Evolutionary conservation across 2,113 vertebrate species (phyloP).

Genomic region (Pygoscelis antarcticus): DNA sequence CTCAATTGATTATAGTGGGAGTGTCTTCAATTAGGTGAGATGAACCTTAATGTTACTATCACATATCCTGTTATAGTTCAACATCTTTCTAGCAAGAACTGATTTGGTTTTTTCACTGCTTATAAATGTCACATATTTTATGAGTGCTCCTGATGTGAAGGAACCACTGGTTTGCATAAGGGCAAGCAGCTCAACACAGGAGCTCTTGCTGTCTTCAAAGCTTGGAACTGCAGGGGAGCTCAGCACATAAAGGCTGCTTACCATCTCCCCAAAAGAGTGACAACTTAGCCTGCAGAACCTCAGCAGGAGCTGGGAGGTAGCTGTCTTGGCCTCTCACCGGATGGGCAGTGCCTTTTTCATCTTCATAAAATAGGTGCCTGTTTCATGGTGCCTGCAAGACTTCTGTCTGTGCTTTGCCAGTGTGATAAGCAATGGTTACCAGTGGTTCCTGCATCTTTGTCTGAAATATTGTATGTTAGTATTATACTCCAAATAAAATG

Average conservation of each 20-base stretch:
- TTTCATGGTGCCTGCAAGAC: not conserved
- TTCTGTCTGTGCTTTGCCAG: not conserved
- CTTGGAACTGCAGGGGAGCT: not conserved
- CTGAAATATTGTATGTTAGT: not conserved
- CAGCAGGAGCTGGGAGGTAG: not conserved
- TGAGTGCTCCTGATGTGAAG: not conserved
- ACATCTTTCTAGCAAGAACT: not conserved
- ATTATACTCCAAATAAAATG: not conserved
- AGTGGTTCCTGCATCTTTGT: not conserved
- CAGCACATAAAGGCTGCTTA: not conserved
- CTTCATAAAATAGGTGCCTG: not conserved
- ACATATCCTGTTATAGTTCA: not conserved
- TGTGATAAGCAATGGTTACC: not conserved
- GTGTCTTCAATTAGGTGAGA: not conserved
- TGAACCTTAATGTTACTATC: not conserved
- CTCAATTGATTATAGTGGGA: not conserved
- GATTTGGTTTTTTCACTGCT: not conserved
- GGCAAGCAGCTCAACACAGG: rapidly evolving
- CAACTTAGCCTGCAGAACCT: not conserved
- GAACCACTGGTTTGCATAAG: not conserved
- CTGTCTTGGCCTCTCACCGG: not conserved
- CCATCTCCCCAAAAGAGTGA: not conserved
- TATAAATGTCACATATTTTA: not conserved
- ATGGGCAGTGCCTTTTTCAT: not conserved
- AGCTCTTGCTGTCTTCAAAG: not conserved